A percentile compares a stretch with the other conserved stretches of the same genome.
These are phyloP conservation scores for Campaea margaritaria DNA, from an alignment of 2,888 invertebrate species.

Conservation along the genomic window DNA sequence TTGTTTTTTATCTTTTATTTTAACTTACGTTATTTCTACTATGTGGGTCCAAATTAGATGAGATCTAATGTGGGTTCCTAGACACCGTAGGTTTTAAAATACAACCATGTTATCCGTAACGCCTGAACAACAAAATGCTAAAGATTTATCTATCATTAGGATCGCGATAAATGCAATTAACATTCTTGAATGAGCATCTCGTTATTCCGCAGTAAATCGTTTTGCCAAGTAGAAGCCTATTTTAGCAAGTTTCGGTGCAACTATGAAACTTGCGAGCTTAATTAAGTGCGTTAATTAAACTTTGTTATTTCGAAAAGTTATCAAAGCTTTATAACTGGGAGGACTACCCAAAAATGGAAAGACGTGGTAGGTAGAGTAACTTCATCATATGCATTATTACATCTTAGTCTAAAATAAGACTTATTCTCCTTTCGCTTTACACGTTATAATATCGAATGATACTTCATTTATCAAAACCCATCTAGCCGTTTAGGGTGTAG, in stretches of 20 bases:
- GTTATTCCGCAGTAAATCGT: slow-evolving; percentile 31
- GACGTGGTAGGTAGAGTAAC: too few relatives aligned
- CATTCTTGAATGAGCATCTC: slow-evolving; percentile 40
- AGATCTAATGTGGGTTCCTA: too few relatives aligned
- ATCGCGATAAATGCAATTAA: slow-evolving; percentile 35
- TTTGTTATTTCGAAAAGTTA: not conserved
- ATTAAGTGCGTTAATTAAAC: slow-evolving; percentile 2
- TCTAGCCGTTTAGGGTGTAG: too few relatives aligned
- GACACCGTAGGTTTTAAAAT: not conserved
- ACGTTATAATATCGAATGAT: too few relatives aligned
- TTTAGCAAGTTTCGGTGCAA: slow-evolving; percentile 15
- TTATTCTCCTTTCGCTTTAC: not conserved
- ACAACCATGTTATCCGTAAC: not conserved
- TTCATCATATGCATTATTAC: too few relatives aligned
- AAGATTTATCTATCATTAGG: slow-evolving; percentile 38
- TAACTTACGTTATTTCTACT: too few relatives aligned
- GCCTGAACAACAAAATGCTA: not conserved
- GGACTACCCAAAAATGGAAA: too few relatives aligned
- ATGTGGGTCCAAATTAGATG: too few relatives aligned
- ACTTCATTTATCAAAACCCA: too few relatives aligned
- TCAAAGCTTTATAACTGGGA: not conserved
- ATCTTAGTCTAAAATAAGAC: not conserved
- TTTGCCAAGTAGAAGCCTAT: slow-evolving; percentile 30
- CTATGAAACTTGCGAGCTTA: slow-evolving; percentile 9
- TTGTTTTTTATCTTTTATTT: too few relatives aligned